Evolutionary conservation across 2,888 invertebrate genomes (phyloP).

Genomic region (Leptogaster cylindrica): DNA sequence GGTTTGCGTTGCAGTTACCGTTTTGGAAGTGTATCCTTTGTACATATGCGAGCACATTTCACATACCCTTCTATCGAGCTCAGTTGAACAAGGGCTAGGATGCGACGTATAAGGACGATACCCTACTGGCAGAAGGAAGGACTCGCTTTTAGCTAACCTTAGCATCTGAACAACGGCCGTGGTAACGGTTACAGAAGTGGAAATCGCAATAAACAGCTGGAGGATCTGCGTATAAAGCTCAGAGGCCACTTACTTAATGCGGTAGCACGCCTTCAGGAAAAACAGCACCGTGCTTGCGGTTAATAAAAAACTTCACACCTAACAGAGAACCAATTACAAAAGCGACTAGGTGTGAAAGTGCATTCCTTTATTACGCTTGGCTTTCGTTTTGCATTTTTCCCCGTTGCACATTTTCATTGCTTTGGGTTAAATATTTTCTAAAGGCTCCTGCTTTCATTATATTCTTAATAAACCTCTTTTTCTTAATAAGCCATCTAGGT

Average conservation of each 20-base stretch:
- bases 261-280: conserved; percentile 31
- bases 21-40: conserved; percentile 19
- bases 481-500: conserved; percentile 29
- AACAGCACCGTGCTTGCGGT: conserved; percentile 13
- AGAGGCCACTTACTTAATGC: conserved; percentile 33
- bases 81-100: not conserved
- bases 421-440: conserved; percentile 25
- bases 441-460: conserved; percentile 32
- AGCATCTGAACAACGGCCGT: too few species aligned
- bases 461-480: conserved; percentile 26
- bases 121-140: too few species aligned
- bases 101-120: not conserved
- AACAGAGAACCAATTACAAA: conserved; percentile 5
- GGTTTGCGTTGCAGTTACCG: not conserved
- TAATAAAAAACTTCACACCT: conserved; percentile 33
- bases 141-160: too few species aligned
- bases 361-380: not conserved
- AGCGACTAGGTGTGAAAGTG: conserved; percentile 27
- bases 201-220: not conserved
- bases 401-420: not conserved
- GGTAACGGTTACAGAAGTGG: too few species aligned
- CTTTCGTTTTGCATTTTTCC: not conserved
- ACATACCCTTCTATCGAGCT: not conserved
- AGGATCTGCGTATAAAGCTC: conserved; percentile 14
- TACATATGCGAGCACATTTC: conserved; percentile 16